phyloP scores from a whole-genome alignment of 2,113 vertebrate species.

The Mola mola region DNA sequence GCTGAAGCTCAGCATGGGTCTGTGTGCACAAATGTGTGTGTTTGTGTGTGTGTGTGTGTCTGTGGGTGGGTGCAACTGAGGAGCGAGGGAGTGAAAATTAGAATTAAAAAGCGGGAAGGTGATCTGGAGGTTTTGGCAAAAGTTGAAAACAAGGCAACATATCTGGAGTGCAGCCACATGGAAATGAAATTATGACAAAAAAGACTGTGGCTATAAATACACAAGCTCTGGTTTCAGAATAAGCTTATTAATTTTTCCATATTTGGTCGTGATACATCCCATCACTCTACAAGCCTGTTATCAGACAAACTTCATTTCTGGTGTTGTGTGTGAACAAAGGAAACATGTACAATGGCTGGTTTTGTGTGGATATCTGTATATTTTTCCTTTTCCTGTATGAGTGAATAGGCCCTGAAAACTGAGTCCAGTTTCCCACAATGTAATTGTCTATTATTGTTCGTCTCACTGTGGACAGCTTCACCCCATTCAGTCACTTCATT shows the following conservation, averaged over 20 bases:
- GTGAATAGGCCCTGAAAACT: conserved; percentile 50
- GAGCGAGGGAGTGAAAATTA: conserved; percentile 59
- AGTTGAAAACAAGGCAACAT: conserved; percentile 66
- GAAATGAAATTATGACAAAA: conserved; percentile 52
- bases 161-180: conserved; percentile 63
- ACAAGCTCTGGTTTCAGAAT: conserved; percentile 36
- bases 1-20: conserved; percentile 66
- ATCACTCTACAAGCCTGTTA: conserved; percentile 19
- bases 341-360: conserved; percentile 35
- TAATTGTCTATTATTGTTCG: conserved; percentile 54
- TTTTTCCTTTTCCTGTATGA: conserved; percentile 65
- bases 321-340: conserved; percentile 54
- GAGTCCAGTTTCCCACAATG: conserved; percentile 57
- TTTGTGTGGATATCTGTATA: conserved; percentile 42
- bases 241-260: conserved; percentile 43
- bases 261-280: conserved; percentile 29
- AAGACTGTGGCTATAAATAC: conserved; percentile 42
- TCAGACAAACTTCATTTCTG: conserved; percentile 24
- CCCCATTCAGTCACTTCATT: conserved; percentile 38
- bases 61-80: conserved; percentile 45
- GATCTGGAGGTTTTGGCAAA: conserved; percentile 71
- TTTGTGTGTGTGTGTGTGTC: conserved; percentile 38
- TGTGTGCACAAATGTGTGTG: conserved; percentile 42
- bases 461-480: conserved; percentile 30
- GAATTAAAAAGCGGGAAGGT: conserved; percentile 71